phyloP scores from a whole-genome alignment of 2,797 vertebrate species.

The Leucoraja ocellata region DNA sequence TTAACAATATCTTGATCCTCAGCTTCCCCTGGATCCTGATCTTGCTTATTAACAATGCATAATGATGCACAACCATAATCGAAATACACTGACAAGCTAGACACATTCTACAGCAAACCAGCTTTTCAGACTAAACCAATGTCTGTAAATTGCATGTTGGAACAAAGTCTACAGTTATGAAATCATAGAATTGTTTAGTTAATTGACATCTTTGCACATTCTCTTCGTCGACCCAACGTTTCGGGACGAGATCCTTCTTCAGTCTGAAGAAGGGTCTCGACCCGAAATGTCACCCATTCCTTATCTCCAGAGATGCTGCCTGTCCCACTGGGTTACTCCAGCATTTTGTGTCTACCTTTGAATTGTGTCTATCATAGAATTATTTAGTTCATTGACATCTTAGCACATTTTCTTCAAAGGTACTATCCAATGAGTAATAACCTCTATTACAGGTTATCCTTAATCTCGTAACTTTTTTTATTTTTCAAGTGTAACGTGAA shows the following conservation, averaged over 20 bases:
- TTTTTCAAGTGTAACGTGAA: not conserved
- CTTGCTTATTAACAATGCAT: not conserved
- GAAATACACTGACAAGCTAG: not conserved
- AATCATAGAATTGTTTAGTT: not conserved
- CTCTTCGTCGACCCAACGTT: not conserved
- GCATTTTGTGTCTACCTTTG: too few species aligned
- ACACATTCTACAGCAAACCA: not conserved
- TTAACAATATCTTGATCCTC: not conserved
- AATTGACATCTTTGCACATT: not conserved
- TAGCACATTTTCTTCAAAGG: not conserved
- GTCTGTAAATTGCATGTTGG: not conserved
- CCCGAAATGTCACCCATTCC: too few species aligned
- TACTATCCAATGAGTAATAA: not conserved
- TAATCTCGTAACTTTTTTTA: not conserved
- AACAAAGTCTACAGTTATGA: too few species aligned
- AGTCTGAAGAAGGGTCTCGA: too few species aligned
- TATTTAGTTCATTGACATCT: too few species aligned
- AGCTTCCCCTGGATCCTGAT: not conserved
- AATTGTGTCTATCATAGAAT: too few species aligned
- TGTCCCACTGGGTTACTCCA: too few species aligned
- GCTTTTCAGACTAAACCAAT: not conserved
- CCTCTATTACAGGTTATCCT: not conserved
- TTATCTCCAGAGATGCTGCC: too few species aligned
- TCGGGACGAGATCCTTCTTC: too few species aligned
- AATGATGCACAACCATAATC: not conserved